A percentile compares a stretch with the other conserved stretches of the same genome.
Evolutionary conservation across 2,888 invertebrate genomes (phyloP).

Genomic region (Phlogophora meticulosa): DNA sequence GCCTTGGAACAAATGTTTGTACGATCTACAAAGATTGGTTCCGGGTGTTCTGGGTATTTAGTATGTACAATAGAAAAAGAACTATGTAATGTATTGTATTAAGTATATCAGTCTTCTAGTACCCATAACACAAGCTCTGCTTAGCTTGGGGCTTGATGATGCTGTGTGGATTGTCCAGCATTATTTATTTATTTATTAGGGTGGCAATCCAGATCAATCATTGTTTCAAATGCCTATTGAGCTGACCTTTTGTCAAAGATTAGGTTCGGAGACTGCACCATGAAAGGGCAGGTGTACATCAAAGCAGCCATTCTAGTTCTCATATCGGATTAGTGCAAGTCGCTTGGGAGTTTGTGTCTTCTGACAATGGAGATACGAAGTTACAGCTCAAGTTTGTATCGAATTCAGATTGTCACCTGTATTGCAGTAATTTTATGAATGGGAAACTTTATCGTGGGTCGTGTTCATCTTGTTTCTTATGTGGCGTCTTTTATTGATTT

Average conservation of each 20-base stretch:
- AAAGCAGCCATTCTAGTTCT: conserved; percentile 45
- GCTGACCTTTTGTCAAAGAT: conserved; percentile 15
- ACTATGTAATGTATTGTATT: too few relatives aligned
- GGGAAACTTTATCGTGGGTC: conserved; percentile 20
- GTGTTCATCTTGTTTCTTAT: conserved; percentile 1
- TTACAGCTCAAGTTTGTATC: conserved; percentile 46
- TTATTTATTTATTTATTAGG: too few relatives aligned
- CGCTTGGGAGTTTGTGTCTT: conserved; percentile 35
- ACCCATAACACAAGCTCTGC: too few relatives aligned
- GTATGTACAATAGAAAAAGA: too few relatives aligned
- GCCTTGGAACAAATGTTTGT: too few relatives aligned
- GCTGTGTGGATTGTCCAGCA: too few relatives aligned
- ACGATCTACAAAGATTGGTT: too few relatives aligned
- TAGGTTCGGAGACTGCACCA: conserved; percentile 27
- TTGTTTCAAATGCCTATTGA: conserved; percentile 9
- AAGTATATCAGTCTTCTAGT: too few relatives aligned
- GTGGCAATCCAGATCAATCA: not conserved
- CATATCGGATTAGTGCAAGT: conserved; percentile 56
- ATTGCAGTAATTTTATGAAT: conserved; percentile 25
- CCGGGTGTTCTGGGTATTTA: too few relatives aligned
- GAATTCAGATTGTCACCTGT: conserved; percentile 30
- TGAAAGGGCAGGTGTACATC: conserved; percentile 45
- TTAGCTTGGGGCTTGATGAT: too few relatives aligned
- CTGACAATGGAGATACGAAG: conserved; percentile 47
- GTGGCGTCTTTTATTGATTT: not conserved